Evolutionary conservation across 1,140 invertebrate genomes (phyloP), one percentile per base, ranked within the genome.

Genomic region (Anoplolepis gracilipes): DNA sequence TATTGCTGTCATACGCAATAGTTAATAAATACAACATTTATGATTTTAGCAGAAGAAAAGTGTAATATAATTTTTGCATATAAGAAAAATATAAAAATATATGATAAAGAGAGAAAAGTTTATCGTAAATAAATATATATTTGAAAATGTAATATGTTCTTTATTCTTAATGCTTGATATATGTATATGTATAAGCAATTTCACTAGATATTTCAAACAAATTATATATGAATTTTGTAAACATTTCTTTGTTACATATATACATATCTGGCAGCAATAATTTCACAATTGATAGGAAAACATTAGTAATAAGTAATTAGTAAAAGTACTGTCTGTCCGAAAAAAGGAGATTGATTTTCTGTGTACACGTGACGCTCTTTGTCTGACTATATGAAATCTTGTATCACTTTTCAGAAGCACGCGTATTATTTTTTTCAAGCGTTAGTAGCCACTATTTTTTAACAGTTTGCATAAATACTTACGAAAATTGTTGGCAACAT

Each of bases 31-130:
- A 76, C 42, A 94, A 81, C 90, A 92, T 91, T 72, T 95, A 93
- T 13, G 94, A 95, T 84, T 95, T 94, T 1, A 89, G 85, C 7
- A 94, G 87, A 57, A 94, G 90, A 81, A 92, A 95, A 7, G 72
- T 93, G 67, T 94, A 92, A 77, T 94, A 95, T n/a, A 92, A 86
- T 85, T 77, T 92, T 93, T 95, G 55, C 62, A 67, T n/a, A n/a
- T n/a, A n/a, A n/a, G n/a, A n/a, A n/a, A n/a, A n/a, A n/a, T n/a
- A 8, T 36, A 22, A 73, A 67, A 86, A 82, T 25, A 73, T 59
- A 72, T 42, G 62, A 61, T 65, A 75, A 75, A 28, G 69, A 59
- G 8, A 49, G 4, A 16, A 49, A 4, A 46, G 4, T 49, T 67
- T 73, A 62, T 49, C 36, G 46, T 7, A 57, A 30, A 59, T n/a